These are phyloP conservation scores for Erythrolamprus reginae DNA, from an alignment of 2,113 vertebrate species.

Conservation along the genomic window DNA sequence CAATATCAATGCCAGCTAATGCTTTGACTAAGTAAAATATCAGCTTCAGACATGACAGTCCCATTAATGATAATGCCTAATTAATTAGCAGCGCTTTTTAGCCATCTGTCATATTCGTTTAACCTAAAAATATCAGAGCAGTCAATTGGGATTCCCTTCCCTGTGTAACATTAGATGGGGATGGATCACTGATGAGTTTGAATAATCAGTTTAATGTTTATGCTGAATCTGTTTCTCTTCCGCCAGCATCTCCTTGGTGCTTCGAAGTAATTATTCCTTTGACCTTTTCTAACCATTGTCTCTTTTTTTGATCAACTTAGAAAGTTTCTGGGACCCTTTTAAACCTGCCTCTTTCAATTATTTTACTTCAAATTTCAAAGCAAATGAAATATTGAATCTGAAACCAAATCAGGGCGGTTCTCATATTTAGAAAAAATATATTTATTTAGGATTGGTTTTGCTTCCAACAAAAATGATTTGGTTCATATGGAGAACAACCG, in stretches of 20 bases:
- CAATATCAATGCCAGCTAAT: conserved; percentile 35
- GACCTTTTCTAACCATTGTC: background rate
- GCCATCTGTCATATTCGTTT: conserved; percentile 73
- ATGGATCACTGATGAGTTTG: conserved; percentile 52
- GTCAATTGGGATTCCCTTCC: conserved; percentile 61
- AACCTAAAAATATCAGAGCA: conserved; percentile 67
- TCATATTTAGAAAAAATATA: background rate
- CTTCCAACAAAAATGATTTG: background rate
- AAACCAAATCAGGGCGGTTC: background rate
- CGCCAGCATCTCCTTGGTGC: background rate
- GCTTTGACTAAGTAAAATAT: conserved; percentile 50
- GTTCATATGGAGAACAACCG: background rate
- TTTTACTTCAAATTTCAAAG: background rate
- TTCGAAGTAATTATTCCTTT: background rate
- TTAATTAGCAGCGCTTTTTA: conserved; percentile 78
- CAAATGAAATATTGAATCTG: background rate
- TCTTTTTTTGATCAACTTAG: background rate
- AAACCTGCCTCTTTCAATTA: background rate
- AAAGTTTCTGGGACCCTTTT: background rate
- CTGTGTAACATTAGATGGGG: conserved; percentile 33
- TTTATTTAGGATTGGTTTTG: background rate
- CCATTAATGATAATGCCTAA: conserved; percentile 72
- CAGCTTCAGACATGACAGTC: conserved; percentile 68
- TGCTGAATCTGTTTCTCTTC: conserved; percentile 28
- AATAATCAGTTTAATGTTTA: conserved; percentile 57